A percentile compares a stretch with the other conserved stretches of the same genome.
These are phyloP conservation scores for Petromus typicus DNA, from an alignment of 2,113 vertebrate species.

Conservation along the genomic window DNA sequence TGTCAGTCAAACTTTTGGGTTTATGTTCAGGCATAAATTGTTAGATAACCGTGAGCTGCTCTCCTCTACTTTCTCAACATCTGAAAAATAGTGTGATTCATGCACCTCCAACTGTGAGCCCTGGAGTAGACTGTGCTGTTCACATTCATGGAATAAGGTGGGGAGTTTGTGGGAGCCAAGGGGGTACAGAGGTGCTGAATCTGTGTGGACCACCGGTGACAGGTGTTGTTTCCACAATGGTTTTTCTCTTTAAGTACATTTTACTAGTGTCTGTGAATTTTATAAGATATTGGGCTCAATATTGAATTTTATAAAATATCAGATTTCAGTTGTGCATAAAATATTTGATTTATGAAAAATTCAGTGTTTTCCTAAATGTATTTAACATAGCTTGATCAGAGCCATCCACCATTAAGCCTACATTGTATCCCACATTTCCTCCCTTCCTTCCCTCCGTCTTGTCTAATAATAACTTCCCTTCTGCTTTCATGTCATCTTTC, in stretches of 20 bases:
- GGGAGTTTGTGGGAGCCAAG: not conserved
- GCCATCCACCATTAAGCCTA: too few relatives aligned
- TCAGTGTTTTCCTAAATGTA: not conserved
- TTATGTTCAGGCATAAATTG: not conserved
- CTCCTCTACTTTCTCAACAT: not conserved
- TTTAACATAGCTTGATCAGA: not conserved
- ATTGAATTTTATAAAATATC: too few relatives aligned
- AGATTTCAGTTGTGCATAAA: too few relatives aligned
- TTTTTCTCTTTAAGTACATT: not conserved
- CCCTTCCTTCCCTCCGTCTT: too few relatives aligned
- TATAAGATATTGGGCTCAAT: not conserved
- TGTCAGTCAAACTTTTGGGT: conserved; percentile 66
- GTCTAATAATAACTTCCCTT: too few relatives aligned
- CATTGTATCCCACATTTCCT: too few relatives aligned
- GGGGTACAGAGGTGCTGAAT: not conserved
- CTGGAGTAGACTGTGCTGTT: not conserved
- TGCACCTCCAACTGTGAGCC: not conserved
- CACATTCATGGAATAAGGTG: rapidly evolving
- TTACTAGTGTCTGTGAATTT: not conserved
- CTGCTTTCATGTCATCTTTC: not conserved
- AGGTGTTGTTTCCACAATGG: not conserved
- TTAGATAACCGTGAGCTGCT: not conserved
- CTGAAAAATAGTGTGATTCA: not conserved
- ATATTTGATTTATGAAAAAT: too few relatives aligned
- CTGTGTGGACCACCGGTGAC: not conserved